Evolutionary conservation across 2,113 vertebrate genomes (phyloP).

Genomic region (Corydoras sp.): DNA sequence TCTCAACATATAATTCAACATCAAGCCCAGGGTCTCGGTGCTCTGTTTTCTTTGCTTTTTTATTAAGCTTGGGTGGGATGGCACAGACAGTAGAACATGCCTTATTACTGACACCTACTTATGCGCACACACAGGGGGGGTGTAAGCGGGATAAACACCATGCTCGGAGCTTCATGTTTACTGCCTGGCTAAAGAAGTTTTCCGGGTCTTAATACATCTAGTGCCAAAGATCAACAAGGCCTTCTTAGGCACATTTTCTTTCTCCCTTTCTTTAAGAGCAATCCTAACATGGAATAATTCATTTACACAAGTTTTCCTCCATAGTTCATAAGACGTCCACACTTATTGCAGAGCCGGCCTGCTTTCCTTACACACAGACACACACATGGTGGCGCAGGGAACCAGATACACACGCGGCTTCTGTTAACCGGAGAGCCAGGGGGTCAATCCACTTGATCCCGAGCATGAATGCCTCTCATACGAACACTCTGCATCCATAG

Average conservation of each 20-base stretch:
- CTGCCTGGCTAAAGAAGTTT: constrained; percentile 54
- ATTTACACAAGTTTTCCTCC: too few relatives aligned
- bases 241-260: not conserved
- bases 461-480: constrained; percentile 64
- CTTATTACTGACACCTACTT: constrained; percentile 53
- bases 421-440: constrained; percentile 69
- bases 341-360: constrained; percentile 11
- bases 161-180: constrained; percentile 46
- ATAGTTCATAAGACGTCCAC: constrained; percentile 16
- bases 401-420: constrained; percentile 53
- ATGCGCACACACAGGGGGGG: constrained; percentile 40
- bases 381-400: constrained; percentile 5
- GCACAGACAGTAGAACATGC: constrained; percentile 48
- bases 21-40: constrained; percentile 11
- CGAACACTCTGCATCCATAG: constrained; percentile 60
- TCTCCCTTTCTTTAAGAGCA: not conserved
- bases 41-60: constrained; percentile 15
- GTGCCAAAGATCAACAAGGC: constrained; percentile 62
- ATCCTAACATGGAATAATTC: too few relatives aligned
- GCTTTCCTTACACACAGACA: constrained; percentile 15
- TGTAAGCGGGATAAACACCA: constrained; percentile 44
- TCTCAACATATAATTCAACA: constrained; percentile 13
- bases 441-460: constrained; percentile 68
- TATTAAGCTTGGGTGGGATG: constrained; percentile 16
- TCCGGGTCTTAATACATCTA: constrained; percentile 53